Evolutionary conservation across 2,888 invertebrate species (phyloP), one percentile per base, ranked within the genome.

Genomic region (Cecidostiba fungosa): DNA sequence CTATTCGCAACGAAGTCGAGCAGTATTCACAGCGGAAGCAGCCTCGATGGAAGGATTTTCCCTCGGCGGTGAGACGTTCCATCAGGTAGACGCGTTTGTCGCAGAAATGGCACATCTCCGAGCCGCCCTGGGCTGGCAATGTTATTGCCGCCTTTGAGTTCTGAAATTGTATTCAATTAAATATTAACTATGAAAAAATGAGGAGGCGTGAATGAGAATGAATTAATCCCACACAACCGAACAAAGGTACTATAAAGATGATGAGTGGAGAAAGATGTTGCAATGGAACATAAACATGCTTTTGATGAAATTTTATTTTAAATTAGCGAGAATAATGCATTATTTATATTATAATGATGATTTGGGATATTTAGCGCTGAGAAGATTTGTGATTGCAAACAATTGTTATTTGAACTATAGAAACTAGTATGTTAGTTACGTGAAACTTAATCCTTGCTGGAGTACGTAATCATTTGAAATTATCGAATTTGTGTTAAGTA

Each of bases 11-110:
- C 86, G 96, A 96, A 5, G 97, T 96, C 90, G 96, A 96, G 94
- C 99, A 99, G 92, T 98, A 98, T 93, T 98, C 97, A 94, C 99
- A 99, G 87, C 97, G 96, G 94, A 99, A 97, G 94, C 99, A 99
- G 72, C 97, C 97, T 85, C 98, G 96, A 94, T 99, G 99, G 93
- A 99, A 96, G 91, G 97, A 97, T 90, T 97, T 95, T 23, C 98
- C 98, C 94, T 98, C 98, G 3, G 98, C 98, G 73, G 96, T 96
- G 88, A 98, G 95, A 88, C 97, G 95, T 93, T 99, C 99, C 95
- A 99, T 98, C 43, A 99, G 95, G 93, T 99, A 99, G 82, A 99
- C 99, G 72, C 97, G 95, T 93, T 97, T 97, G 82, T 96, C 96
- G 94, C 99, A 99, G 94, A 98, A 98, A 94, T 96, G 98, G 94